A percentile compares a stretch with the other conserved stretches of the same genome.
Conservation (phyloP, 2,888 invertebrate genomes). For the Therioaphis trifolii region DNA sequence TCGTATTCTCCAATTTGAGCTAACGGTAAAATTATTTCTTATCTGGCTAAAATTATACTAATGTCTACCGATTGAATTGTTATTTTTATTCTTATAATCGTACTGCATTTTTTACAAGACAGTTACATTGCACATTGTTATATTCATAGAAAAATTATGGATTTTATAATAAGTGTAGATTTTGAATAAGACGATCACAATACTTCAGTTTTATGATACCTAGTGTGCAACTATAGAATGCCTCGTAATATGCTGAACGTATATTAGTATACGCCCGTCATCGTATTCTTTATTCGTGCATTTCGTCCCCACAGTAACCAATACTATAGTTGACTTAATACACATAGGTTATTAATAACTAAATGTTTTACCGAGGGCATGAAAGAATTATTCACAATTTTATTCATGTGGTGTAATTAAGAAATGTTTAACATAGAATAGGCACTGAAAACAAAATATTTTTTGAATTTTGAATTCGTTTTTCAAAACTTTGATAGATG, state of each 20-base stretch:
- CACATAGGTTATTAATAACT: too few species aligned
- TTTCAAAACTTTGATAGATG: too few species aligned
- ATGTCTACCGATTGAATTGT: constrained; percentile 35
- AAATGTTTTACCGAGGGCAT: too few species aligned
- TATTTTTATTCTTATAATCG: constrained; percentile 30
- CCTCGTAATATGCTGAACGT: neutral
- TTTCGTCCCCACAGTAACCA: neutral
- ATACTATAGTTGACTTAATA: neutral
- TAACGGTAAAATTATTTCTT: constrained; percentile 50
- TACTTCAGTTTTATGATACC: neutral
- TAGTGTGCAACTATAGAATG: neutral
- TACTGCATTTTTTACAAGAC: neutral
- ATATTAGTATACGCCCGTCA: neutral
- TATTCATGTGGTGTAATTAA: too few species aligned
- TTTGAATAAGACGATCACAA: neutral
- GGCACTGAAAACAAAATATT: too few species aligned
- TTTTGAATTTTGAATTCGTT: too few species aligned
- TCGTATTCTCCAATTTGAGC: neutral
- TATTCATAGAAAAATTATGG: neutral
- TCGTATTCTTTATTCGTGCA: neutral
- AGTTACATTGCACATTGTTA: neutral
- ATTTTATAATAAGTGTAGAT: neutral
- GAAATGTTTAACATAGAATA: too few species aligned
- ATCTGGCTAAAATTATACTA: constrained; percentile 37
- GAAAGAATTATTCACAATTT: too few species aligned